Percentiles rank a stretch among this genome's conserved stretches.
Conservation (phyloP, 2,888 invertebrate species). For the Pristionchus fissidentatus region DNA sequence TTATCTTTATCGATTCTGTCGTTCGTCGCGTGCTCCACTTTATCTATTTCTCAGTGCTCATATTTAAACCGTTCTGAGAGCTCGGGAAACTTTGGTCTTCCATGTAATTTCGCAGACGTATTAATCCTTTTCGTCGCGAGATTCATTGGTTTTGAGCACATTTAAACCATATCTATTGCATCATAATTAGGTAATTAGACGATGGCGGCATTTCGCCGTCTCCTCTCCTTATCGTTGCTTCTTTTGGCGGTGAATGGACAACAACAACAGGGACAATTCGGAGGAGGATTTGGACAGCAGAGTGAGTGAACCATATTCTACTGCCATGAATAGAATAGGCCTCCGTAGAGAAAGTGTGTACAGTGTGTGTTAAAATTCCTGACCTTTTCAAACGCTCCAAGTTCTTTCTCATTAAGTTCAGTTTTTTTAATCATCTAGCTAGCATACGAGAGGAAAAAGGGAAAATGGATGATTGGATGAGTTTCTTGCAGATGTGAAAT, state of each 20-base stretch:
- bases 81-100: not conserved
- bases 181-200: not conserved
- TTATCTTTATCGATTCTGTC: not conserved
- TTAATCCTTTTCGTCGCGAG: too few relatives aligned
- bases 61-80: not conserved
- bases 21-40: not conserved
- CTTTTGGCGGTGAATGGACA: conserved; percentile 15
- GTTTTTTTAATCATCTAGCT: not conserved
- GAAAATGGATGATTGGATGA: not conserved
- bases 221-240: conserved; percentile 2
- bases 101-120: too few relatives aligned
- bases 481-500: not conserved
- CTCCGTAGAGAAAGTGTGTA: too few relatives aligned
- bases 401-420: not conserved
- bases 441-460: not conserved
- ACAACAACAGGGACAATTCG: conserved; percentile 22
- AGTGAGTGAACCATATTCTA: too few relatives aligned
- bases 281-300: conserved; percentile 27
- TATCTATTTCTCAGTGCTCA: not conserved
- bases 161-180: too few relatives aligned
- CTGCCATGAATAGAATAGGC: too few relatives aligned
- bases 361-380: too few relatives aligned
- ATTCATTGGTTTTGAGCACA: too few relatives aligned
- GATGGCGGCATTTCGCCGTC: conserved; percentile 11
- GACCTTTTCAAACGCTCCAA: not conserved